phyloP scores from a whole-genome alignment of 2,888 invertebrate genomes.

The Noctua comes region DNA sequence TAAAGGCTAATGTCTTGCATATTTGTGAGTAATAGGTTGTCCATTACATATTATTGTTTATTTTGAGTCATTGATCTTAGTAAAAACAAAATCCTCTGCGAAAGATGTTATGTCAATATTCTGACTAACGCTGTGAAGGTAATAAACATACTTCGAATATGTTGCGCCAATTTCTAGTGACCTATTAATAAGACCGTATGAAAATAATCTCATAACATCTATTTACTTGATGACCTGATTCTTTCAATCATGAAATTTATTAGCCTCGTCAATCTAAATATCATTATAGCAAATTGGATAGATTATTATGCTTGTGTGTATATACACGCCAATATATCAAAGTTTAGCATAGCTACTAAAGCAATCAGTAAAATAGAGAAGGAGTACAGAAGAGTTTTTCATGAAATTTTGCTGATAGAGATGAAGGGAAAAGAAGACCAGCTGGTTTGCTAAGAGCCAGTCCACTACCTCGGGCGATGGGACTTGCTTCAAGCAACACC shows the following conservation, averaged over 20 bases:
- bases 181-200: slow-evolving; percentile 29
- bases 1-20: background rate
- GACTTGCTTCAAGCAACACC: background rate
- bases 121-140: background rate
- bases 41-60: background rate
- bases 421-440: background rate
- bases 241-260: slow-evolving; percentile 39
- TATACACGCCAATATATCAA: background rate
- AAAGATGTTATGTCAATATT: slow-evolving; percentile 23
- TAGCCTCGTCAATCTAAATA: slow-evolving; percentile 17
- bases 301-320: background rate
- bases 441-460: background rate
- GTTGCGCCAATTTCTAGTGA: slow-evolving; percentile 29
- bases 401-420: background rate
- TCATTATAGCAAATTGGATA: slow-evolving; percentile 1
- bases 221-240: slow-evolving; percentile 40
- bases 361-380: background rate
- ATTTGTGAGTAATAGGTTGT: background rate
- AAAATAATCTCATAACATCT: slow-evolving; percentile 16
- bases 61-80: background rate
- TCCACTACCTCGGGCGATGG: background rate
- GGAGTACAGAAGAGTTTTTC: background rate
- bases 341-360: background rate
- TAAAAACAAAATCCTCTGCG: background rate
- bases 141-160: slow-evolving; percentile 23